These are phyloP conservation scores for Dipodomys spectabilis DNA, from an alignment of 2,113 vertebrate genomes.

Conservation along the genomic window DNA sequence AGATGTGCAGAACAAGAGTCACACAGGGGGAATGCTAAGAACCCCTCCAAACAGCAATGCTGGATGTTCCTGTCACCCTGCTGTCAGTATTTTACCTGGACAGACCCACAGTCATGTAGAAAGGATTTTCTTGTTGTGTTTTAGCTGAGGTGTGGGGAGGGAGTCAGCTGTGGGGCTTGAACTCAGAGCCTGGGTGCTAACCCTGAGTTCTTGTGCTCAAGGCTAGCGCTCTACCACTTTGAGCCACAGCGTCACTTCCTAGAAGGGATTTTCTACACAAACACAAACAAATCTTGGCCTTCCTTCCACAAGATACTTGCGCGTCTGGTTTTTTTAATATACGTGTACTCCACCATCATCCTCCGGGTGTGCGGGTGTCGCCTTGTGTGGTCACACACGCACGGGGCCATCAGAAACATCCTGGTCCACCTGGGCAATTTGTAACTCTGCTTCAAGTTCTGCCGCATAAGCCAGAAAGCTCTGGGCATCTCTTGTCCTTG, in stretches of 20 bases:
- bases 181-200: too few species aligned
- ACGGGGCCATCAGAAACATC: background rate
- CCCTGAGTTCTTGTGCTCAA: too few species aligned
- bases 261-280: background rate
- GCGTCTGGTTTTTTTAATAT: background rate
- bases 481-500: background rate
- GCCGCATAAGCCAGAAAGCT: background rate
- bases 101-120: background rate
- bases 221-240: too few species aligned
- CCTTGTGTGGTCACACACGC: too few species aligned
- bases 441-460: background rate
- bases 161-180: too few species aligned
- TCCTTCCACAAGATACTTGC: background rate
- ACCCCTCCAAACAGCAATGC: background rate
- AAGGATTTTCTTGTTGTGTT: background rate
- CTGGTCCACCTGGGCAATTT: background rate
- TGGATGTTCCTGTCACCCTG: background rate
- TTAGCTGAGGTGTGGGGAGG: too few species aligned
- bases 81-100: background rate
- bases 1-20: rapidly evolving
- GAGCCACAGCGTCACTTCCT: too few species aligned
- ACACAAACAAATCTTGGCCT: background rate
- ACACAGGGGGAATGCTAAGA: background rate
- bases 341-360: rapidly evolving
- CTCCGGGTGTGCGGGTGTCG: rapidly evolving